Conservation (phyloP, 2,888 invertebrate species). For the Chrysolina haemoptera region DNA sequence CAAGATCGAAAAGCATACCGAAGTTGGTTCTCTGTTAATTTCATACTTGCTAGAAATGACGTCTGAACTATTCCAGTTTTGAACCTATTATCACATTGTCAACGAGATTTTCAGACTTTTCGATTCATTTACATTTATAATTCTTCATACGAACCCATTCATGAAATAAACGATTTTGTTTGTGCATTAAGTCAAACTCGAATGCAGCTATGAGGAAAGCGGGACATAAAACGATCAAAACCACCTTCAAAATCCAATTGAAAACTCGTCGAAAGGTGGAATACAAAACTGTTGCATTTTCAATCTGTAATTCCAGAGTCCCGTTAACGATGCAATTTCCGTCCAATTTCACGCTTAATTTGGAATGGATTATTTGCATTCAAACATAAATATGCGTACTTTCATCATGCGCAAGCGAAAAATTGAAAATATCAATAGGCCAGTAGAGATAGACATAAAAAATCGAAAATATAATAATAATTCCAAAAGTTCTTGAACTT, state of each 20-base stretch:
- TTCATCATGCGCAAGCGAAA: slow-evolving; percentile 29
- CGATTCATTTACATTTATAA: no score
- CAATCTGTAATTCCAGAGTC: slow-evolving; percentile 30
- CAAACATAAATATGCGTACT: slow-evolving; percentile 32
- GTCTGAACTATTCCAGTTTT: no score
- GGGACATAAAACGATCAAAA: slow-evolving; percentile 14
- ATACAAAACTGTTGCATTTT: slow-evolving; percentile 33
- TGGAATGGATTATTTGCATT: slow-evolving; percentile 42
- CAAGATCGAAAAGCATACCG: no score
- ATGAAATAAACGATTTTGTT: background rate
- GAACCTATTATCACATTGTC: no score
- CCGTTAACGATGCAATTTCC: slow-evolving; percentile 42
- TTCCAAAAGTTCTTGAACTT: no score
- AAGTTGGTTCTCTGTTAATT: no score
- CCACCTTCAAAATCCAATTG: slow-evolving; percentile 20
- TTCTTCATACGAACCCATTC: background rate
- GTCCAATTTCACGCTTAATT: slow-evolving; percentile 41
- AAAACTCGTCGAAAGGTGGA: slow-evolving; percentile 32
- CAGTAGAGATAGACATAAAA: no score
- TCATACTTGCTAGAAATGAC: no score
- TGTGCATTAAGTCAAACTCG: background rate
- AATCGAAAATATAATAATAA: no score
- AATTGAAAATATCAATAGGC: slow-evolving; percentile 30
- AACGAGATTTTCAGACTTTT: no score
- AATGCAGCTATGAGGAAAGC: background rate